These are phyloP conservation scores for Goniozus legneri DNA, from an alignment of 1,140 invertebrate species.

Conservation along the genomic window DNA sequence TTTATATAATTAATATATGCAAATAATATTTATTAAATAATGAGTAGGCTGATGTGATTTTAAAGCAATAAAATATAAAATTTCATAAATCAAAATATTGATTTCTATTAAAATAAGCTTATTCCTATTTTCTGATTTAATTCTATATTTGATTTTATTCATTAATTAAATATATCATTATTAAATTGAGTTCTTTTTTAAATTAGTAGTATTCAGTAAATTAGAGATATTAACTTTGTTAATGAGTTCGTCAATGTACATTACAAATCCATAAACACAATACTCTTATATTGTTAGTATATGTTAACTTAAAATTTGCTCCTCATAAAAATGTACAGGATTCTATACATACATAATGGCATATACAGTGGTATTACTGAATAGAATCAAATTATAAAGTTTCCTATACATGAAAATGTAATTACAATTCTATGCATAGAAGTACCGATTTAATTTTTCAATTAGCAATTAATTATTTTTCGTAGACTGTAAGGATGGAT, in stretches of 20 bases:
- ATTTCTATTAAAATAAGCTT: not conserved
- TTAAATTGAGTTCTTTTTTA: conserved; percentile 2
- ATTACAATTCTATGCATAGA: conserved; percentile 23
- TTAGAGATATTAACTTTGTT: conserved; percentile 11
- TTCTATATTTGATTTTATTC: conserved; percentile 2
- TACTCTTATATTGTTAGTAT: conserved; percentile 10
- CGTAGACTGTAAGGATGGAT: conserved; percentile 28
- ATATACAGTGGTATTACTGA: not conserved
- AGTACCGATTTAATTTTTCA: conserved; percentile 15
- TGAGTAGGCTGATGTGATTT: conserved; percentile 20
- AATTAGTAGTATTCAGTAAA: not conserved
- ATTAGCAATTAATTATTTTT: conserved; percentile 15
- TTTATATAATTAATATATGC: conserved; percentile 9
- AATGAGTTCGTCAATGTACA: conserved; percentile 16
- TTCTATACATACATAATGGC: not conserved
- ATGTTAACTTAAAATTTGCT: not conserved
- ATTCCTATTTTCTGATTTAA: not conserved
- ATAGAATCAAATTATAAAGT: conserved; percentile 15
- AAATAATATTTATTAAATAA: not conserved
- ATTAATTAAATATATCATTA: conserved; percentile 21
- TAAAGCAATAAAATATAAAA: conserved; percentile 22
- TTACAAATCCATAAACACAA: conserved; percentile 6
- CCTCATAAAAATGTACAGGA: not conserved
- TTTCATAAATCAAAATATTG: not conserved
- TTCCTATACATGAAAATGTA: conserved; percentile 29